Base-by-base conservation (phyloP, 2,113 vertebrate genomes). In the Daubentonia madagascariensis region DNA sequence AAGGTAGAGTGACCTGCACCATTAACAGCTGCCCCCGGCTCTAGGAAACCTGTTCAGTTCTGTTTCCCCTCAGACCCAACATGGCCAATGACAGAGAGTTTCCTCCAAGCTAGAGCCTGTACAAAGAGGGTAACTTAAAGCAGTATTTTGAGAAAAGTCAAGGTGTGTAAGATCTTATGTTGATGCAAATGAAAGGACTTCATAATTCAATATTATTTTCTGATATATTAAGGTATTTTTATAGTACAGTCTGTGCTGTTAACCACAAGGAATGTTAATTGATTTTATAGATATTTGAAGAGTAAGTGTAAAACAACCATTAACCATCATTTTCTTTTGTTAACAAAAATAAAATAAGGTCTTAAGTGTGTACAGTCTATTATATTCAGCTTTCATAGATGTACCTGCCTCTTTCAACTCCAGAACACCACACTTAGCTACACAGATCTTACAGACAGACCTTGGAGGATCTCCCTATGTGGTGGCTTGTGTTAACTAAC, bases 271-370 rank as follows among this genome's bases (percentile, higher is more conserved):
- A 92, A 65, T 79, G 84, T 79, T 67, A 94, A 70, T 63, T 94
- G 52, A 79, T 40, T 92, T 94, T 84, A 87, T 59, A 75, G 57
- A 30, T 91, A 68, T 85, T 75, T 95, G 68, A 94, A 95, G 70
- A 94, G 85, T 48, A 50, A 43, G 8, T 78, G 25, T 90, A 95
- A 95, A 97, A 90, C 45, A 79, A 84, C 75, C 61, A 73, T 89
- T 89, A 96, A 87, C 63, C 63, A 87, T 73, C 79, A 68, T 78
- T 93, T 83, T 68, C 52, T 95, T 89, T 75, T 84, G 92, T 75
- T 92, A 84, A 75, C 54, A 94, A 94, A 97, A 94, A 83, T 91
- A 76, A 89, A 94, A 84, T 54, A 83, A 94, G 48, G n/a, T 37
- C 63, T 73, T 81, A 32, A 22, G 8, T 68, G 22, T 45, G 35